Evolutionary conservation across 1,140 invertebrate genomes (phyloP).

Genomic region (Yoshiicerus persimilis): DNA sequence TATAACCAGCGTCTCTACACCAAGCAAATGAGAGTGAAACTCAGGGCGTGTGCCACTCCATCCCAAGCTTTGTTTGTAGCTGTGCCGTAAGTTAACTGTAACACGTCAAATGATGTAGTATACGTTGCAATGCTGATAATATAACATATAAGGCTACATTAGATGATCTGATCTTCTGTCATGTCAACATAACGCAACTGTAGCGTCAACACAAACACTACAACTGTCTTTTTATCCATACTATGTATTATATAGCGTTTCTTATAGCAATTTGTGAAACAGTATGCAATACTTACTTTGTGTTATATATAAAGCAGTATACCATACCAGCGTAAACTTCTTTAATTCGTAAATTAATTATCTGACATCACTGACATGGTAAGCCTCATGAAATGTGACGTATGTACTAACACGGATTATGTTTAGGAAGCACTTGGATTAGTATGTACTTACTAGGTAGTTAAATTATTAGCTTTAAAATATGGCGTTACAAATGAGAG

Average conservation of each 20-base stretch:
- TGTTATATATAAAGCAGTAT: too few species aligned
- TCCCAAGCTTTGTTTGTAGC: neutral
- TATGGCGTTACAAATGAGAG: neutral
- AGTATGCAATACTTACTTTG: neutral
- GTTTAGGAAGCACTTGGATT: neutral
- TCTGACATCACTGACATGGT: too few species aligned
- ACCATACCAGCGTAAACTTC: too few species aligned
- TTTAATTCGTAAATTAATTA: too few species aligned
- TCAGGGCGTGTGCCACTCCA: neutral
- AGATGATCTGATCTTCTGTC: neutral
- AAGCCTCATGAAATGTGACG: too few species aligned
- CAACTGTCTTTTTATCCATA: neutral
- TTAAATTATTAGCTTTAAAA: neutral
- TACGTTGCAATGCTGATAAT: neutral
- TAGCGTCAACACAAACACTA: neutral
- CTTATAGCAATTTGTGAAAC: neutral
- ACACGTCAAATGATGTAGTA: neutral
- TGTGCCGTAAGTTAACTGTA: slow-evolving; percentile 11
- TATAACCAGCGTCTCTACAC: neutral
- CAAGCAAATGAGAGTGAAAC: neutral
- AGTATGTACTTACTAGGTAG: neutral
- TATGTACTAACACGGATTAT: neutral
- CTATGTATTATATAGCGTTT: neutral
- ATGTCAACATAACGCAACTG: neutral
- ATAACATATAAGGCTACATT: neutral